Base-by-base conservation (phyloP, 1,140 invertebrate species). In the Macrotrachela quadricornifera region DNA sequence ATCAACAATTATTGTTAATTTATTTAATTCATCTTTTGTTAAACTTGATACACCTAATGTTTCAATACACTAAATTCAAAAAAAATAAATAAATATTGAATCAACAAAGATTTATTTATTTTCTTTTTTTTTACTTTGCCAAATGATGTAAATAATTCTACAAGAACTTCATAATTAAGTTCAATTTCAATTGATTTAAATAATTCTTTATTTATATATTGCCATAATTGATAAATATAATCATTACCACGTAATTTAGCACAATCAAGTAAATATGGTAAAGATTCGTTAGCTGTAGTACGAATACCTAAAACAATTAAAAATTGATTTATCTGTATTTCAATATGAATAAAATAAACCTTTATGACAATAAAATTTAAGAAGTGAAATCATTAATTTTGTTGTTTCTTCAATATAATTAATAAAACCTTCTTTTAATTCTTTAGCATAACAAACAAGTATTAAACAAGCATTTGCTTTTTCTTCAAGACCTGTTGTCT, bases 291-390 rank as follows among this genome's bases (percentile, higher is more conserved):
- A 6, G 92, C 92, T 11, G 73, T 69, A 13, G 65, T 60, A 52
- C 73, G 53, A 43, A 69, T 68, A 16, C 57, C 85, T 73, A 99
- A 92, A 46, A 46, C 2, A 14, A 15, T n/a, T 30, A 30, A 49
- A 45, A 55, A 15, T 4, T 3, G 36, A 37, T 14, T 14, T 37
- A 6, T 30, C 12, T 30, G 9, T 49, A 16, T 8, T 3, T 15
- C 6, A 38, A 13, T 14, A 11, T 21, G 21, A 16, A 37, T 42
- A 59, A 64, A 67, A 63, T 61, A 66, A 69, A 69, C 71, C 85
- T 73, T 99, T 92, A 62, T 99, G 90, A 73, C 99, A 97, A 69
- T 95, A 94, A 63, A 97, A 99, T 67, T 94, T 95, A 9, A 99
- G 74, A 76, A 96, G 80, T 0, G 90, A 87, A 38, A 96, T 80